Evolutionary conservation across 2,888 invertebrate genomes (phyloP).

Genomic region (Argyresthia albistria): DNA sequence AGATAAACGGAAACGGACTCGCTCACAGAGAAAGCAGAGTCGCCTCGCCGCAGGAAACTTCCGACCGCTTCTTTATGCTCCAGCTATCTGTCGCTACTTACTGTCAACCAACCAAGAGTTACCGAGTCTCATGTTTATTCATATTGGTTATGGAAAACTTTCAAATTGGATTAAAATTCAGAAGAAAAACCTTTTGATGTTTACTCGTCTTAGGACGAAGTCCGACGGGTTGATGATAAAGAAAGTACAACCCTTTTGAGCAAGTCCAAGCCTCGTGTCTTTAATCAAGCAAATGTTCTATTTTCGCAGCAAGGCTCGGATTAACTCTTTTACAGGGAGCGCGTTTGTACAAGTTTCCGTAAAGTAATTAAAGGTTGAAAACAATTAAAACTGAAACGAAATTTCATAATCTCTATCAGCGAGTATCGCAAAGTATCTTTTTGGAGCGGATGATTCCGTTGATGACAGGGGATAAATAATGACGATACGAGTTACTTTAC

Average conservation of each 20-base stretch:
- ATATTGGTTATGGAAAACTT: background rate
- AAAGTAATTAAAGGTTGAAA: conserved; percentile 58
- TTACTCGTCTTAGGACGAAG: background rate
- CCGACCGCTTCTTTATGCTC: no score
- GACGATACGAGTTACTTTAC: no score
- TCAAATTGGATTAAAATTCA: background rate
- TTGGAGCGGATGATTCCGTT: no score
- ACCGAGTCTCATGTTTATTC: no score
- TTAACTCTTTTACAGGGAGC: conserved; percentile 38
- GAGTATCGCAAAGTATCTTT: conserved; percentile 15
- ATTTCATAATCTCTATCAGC: conserved; percentile 47
- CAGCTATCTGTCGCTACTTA: no score
- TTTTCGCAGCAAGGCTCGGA: conserved; percentile 45
- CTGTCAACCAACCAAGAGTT: no score
- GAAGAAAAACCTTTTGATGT: background rate
- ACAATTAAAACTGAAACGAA: conserved; percentile 47
- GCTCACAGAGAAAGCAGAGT: conserved; percentile 60
- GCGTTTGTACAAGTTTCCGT: conserved; percentile 50
- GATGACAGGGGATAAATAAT: no score
- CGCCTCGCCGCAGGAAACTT: conserved; percentile 57
- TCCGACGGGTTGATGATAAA: conserved; percentile 4
- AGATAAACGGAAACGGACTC: conserved; percentile 65
- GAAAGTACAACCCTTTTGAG: conserved; percentile 12
- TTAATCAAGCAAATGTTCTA: conserved; percentile 49
- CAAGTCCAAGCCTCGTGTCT: conserved; percentile 28